Evolutionary conservation across 2,888 invertebrate genomes (phyloP).

Genomic region (Eurois occulta): DNA sequence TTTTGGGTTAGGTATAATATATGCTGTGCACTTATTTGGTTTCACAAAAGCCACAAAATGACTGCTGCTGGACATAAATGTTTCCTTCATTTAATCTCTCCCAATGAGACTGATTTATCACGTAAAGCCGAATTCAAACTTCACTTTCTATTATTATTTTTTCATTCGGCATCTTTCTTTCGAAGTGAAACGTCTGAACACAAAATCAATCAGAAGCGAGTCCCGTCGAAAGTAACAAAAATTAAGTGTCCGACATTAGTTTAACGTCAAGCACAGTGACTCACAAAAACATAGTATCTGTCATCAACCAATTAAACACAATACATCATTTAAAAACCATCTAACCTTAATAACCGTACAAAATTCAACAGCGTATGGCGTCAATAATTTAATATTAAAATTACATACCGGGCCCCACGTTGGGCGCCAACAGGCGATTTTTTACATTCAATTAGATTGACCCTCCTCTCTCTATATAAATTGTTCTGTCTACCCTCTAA

Average conservation of each 20-base stretch:
- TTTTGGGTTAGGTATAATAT: not conserved
- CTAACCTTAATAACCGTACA: slow-evolving; percentile 45
- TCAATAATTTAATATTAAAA: slow-evolving; percentile 85
- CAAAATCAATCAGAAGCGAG: not conserved
- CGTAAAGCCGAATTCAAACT: not conserved
- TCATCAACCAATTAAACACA: slow-evolving; percentile 8
- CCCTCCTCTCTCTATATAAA: slow-evolving; percentile 86
- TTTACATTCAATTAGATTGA: slow-evolving; percentile 89
- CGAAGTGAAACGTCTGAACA: not conserved
- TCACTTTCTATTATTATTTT: not conserved
- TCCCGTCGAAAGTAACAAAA: not conserved
- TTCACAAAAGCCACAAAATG: not conserved
- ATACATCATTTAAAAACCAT: slow-evolving; percentile 36
- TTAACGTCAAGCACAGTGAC: not conserved
- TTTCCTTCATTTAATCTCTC: not conserved
- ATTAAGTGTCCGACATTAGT: not conserved
- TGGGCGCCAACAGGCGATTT: slow-evolving; percentile 84
- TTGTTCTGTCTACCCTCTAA: slow-evolving; percentile 86
- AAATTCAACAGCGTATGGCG: slow-evolving; percentile 72
- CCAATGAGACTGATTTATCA: not conserved
- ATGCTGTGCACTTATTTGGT: not conserved
- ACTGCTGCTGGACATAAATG: not conserved
- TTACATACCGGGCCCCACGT: slow-evolving; percentile 80
- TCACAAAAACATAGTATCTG: not conserved
- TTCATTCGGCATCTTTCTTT: not conserved